Percentiles rank a stretch among this genome's conserved stretches.
These are phyloP conservation scores for Rana temporaria DNA, from an alignment of 2,113 vertebrate genomes.

Conservation along the genomic window DNA sequence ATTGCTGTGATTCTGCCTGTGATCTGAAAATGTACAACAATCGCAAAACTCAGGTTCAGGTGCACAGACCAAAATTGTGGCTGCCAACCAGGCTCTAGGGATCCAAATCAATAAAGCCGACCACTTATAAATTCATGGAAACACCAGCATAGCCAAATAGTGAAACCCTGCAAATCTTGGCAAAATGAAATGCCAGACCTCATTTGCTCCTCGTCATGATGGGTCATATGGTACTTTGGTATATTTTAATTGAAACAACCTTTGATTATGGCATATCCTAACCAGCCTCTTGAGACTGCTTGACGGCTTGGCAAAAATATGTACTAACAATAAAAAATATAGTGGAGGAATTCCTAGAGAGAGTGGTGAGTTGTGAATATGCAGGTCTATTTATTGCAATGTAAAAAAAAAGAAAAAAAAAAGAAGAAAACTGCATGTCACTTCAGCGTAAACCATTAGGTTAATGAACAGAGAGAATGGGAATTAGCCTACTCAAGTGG, in stretches of 20 bases:
- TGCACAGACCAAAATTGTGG: too few species aligned
- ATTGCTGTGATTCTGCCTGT: too few species aligned
- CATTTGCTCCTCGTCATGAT: too few species aligned
- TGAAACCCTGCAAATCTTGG: too few species aligned
- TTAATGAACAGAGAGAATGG: constrained; percentile 53
- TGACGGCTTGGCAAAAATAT: constrained; percentile 63
- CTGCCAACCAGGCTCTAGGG: too few species aligned
- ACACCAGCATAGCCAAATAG: too few species aligned
- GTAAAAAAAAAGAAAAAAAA: constrained; percentile 7
- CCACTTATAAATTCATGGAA: too few species aligned
- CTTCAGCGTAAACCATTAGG: constrained; percentile 48
- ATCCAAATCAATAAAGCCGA: too few species aligned
- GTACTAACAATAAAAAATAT: constrained; percentile 48
- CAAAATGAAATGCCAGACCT: too few species aligned
- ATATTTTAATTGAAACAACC: not conserved
- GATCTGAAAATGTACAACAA: too few species aligned
- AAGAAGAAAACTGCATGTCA: constrained; percentile 3
- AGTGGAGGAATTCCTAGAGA: constrained; percentile 29
- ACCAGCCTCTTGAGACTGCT: not conserved
- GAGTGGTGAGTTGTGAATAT: not conserved
- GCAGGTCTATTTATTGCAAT: constrained; percentile 16
- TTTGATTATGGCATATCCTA: not conserved
- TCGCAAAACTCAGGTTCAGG: too few species aligned
- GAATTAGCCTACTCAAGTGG: constrained; percentile 38
- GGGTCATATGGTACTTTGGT: too few species aligned